Conservation (phyloP, 2,888 invertebrate genomes). For the Pimpla rufipes region DNA sequence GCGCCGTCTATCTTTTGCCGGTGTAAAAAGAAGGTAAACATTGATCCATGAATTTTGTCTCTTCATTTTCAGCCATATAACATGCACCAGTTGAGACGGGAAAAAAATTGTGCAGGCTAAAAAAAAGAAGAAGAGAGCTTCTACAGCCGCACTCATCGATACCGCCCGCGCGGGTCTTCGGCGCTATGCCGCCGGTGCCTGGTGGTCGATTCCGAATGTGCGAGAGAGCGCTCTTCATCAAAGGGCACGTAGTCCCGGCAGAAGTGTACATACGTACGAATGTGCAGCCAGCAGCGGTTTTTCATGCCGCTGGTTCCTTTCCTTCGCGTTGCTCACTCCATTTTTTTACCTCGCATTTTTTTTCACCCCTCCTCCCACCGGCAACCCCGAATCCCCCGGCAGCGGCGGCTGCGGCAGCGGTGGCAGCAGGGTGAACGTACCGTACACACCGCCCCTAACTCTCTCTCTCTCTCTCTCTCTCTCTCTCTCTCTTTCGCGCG, state of each 20-base stretch:
- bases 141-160: constrained; percentile 14
- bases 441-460: constrained; percentile 3
- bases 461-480: not conserved
- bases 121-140: not conserved
- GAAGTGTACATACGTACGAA: constrained; percentile 28
- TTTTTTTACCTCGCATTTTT: constrained; percentile 27
- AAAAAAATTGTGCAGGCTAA: not conserved
- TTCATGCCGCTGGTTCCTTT: constrained; percentile 52
- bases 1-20: not conserved
- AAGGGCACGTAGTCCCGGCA: constrained; percentile 18
- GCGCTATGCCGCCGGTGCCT: constrained; percentile 4
- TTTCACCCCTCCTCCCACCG: constrained; percentile 15
- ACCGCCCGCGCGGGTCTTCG: constrained; percentile 23
- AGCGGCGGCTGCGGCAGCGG: constrained; percentile 2
- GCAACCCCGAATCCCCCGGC: not conserved
- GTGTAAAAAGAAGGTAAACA: not conserved
- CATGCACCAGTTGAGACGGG: not conserved
- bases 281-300: constrained; percentile 43
- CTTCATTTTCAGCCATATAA: not conserved
- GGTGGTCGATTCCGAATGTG: constrained; percentile 28
- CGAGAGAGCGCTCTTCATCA: constrained; percentile 35
- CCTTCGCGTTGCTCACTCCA: constrained; percentile 26
- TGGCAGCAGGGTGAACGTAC: constrained; percentile 47
- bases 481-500: constrained; percentile 6
- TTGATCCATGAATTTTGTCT: constrained; percentile 4